phyloP scores from a whole-genome alignment of 1,140 invertebrate species.

The Adoxophyes honmai region DNA sequence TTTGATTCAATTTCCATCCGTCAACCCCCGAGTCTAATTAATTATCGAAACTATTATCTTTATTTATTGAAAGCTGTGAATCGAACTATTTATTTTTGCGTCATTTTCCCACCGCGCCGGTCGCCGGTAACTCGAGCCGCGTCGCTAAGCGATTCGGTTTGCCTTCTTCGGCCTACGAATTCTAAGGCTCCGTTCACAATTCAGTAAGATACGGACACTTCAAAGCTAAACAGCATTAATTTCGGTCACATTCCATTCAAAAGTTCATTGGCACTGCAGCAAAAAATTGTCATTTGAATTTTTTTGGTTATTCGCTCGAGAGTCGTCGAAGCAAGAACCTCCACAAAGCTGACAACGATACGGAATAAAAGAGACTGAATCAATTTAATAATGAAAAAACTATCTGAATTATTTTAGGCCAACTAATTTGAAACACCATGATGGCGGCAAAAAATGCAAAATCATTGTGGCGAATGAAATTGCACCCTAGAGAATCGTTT shows the following conservation, averaged over 20 bases:
- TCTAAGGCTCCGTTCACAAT: slow-evolving; percentile 39
- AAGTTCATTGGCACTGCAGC: slow-evolving; percentile 35
- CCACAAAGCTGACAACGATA: too few relatives aligned
- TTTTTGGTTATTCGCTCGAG: too few relatives aligned
- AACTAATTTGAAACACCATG: neutral
- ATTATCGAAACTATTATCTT: too few relatives aligned
- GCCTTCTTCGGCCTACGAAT: slow-evolving; percentile 30
- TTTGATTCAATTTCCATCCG: too few relatives aligned
- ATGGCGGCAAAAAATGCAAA: slow-evolving; percentile 8
- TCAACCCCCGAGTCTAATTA: too few relatives aligned
- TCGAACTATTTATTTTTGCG: slow-evolving; percentile 26
- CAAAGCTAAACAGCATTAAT: slow-evolving; percentile 20
- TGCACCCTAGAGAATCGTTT: slow-evolving; percentile 22
- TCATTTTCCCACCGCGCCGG: slow-evolving; percentile 55
- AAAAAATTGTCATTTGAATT: neutral
- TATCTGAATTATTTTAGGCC: neutral
- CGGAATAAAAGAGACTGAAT: too few relatives aligned
- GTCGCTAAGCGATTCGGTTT: slow-evolving; percentile 57
- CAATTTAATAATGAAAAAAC: neutral
- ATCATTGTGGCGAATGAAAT: slow-evolving; percentile 25
- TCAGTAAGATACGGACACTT: slow-evolving; percentile 47
- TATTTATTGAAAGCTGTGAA: slow-evolving; percentile 11
- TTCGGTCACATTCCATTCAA: slow-evolving; percentile 49
- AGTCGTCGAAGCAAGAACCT: too few relatives aligned
- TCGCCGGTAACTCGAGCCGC: slow-evolving; percentile 44